Evolutionary conservation across 2,888 invertebrate species (phyloP), one percentile per base, ranked within the genome.

Genomic region (Tortricodes alternella): DNA sequence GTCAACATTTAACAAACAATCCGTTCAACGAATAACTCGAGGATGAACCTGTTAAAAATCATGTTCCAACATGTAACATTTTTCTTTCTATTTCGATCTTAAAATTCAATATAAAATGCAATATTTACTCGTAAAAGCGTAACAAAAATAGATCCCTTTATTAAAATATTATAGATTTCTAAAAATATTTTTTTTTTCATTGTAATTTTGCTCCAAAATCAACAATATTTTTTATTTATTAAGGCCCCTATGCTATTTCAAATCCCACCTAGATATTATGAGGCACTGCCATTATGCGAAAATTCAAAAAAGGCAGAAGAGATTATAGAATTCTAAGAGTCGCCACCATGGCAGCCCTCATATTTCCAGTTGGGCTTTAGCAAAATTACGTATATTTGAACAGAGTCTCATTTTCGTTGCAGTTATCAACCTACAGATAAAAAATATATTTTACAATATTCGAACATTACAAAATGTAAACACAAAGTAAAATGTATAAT

Each of bases 131-230:
- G 66, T 76, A 83, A 85, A 87, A 80, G 78, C 81, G 83, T 89
- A 89, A 88, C 88, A 89, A 89, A 87, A 89, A 89, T 89, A 89
- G 82, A 85, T 83, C 75, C 68, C 75, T 82, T 70, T 76, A 75
- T 76, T 68, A 75, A 80, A 80, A 76, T 76, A 80, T 78, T 73
- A 73, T 79, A 85, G 71, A 80, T 65, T 71, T 81, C 77, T 80
- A 81, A 83, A 83, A 82, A 82, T 78, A 23, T 32, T 11, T 78
- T 71, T 73, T 80, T 68, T 74, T 73, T 74, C 73, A 64, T 68
- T 73, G 71, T 71, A 65, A 67, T 73, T 76, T 75, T 71, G 74
- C 72, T 75, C 76, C 71, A 74, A 78, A 77, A 71, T 71, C 65
- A 67, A 71, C 73, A 76, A 77, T 63, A 62, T 65, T 71, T 74